Conservation (phyloP, 2,797 vertebrate species). For the Xerus rutilus region DNA sequence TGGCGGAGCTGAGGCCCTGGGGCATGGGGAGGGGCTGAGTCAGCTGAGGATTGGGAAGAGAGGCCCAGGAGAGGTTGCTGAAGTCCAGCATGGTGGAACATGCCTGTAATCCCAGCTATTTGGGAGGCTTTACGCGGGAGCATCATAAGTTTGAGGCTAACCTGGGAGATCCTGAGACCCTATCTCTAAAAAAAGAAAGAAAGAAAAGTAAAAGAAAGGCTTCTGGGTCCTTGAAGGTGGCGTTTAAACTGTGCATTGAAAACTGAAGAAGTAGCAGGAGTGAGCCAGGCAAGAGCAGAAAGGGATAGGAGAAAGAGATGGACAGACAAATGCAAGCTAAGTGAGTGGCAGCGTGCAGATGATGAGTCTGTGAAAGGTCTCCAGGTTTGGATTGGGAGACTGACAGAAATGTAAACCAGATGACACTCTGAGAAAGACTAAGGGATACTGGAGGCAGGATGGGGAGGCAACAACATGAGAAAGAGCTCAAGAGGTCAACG, state of each 20-base stretch:
- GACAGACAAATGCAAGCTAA: neutral
- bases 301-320: neutral
- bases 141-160: no score
- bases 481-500: neutral
- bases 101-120: no score
- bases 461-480: neutral
- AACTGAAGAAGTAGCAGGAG: neutral
- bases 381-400: neutral
- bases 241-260: neutral
- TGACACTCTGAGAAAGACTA: neutral
- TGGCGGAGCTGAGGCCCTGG: neutral
- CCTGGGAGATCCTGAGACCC: no score
- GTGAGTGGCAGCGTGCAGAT: neutral
- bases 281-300: neutral
- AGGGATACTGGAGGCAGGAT: neutral
- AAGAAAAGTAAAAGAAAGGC: neutral
- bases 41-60: neutral
- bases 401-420: neutral
- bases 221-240: neutral
- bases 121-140: no score
- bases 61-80: no score
- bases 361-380: neutral
- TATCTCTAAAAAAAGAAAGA: no score
- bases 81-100: no score
- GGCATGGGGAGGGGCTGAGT: neutral